Percentiles rank a stretch among this genome's conserved stretches.
phyloP scores from a whole-genome alignment of 1,140 invertebrate genomes.

The Atta texana region DNA sequence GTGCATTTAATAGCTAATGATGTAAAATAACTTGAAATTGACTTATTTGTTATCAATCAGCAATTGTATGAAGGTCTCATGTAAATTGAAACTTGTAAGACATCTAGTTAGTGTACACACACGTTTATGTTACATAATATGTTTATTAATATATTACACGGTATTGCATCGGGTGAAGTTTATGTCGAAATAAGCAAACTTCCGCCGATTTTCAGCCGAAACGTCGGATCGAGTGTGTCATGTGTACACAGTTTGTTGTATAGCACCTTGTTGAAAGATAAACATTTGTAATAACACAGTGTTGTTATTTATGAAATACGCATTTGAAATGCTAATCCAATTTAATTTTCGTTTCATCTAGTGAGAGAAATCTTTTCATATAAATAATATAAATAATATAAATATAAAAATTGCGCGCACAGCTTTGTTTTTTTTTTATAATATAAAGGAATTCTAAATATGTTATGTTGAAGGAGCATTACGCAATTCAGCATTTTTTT shows the following conservation, averaged over 20 bases:
- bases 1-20: slow-evolving; percentile 40
- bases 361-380: slow-evolving; percentile 19
- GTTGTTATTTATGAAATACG: slow-evolving; percentile 68
- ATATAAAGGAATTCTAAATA: slow-evolving; percentile 3
- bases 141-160: slow-evolving; percentile 66
- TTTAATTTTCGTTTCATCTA: slow-evolving; percentile 46
- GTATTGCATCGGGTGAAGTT: slow-evolving; percentile 55
- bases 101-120: slow-evolving; percentile 49
- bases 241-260: slow-evolving; percentile 83
- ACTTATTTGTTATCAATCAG: slow-evolving; percentile 20
- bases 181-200: slow-evolving; percentile 55
- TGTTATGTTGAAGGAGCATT: neutral
- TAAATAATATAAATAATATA: slow-evolving; percentile 4
- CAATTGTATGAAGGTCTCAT: slow-evolving; percentile 41
- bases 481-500: neutral
- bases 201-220: slow-evolving; percentile 63
- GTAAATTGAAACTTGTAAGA: slow-evolving; percentile 34
- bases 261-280: slow-evolving; percentile 80
- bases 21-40: slow-evolving; percentile 7
- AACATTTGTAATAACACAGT: slow-evolving; percentile 80
- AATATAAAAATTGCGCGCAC: neutral
- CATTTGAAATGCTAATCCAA: slow-evolving; percentile 45
- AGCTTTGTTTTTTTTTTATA: neutral
- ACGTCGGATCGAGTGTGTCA: slow-evolving; percentile 75
- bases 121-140: slow-evolving; percentile 64